These are phyloP conservation scores for Vanacampus margaritifer DNA, from an alignment of 2,113 vertebrate genomes.

Conservation along the genomic window DNA sequence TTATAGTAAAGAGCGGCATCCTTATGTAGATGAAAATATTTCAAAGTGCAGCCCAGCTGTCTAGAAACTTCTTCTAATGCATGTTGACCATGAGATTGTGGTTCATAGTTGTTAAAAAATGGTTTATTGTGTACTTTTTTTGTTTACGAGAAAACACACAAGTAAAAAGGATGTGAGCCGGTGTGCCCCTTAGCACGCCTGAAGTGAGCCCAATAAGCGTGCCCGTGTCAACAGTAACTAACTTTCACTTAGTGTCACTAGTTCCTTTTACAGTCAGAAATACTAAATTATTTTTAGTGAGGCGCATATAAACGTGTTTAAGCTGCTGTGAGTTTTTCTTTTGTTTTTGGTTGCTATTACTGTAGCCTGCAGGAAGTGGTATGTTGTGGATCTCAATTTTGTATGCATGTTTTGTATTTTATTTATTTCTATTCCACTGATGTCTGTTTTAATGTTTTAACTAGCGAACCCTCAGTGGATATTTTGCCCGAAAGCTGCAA, in stretches of 20 bases:
- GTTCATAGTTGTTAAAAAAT: neutral
- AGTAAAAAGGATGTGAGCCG: neutral
- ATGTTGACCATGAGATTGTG: neutral
- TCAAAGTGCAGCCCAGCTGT: neutral
- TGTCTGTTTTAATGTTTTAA: conserved; percentile 32
- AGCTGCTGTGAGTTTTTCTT: neutral
- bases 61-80: neutral
- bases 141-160: conserved; percentile 40
- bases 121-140: conserved; percentile 38
- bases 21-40: conserved; percentile 60
- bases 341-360: conserved; percentile 27
- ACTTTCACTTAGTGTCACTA: conserved; percentile 53
- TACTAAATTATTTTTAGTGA: conserved; percentile 20
- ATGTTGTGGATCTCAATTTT: conserved; percentile 56
- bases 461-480: conserved; percentile 45
- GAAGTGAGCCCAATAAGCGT: conserved; percentile 65
- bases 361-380: conserved; percentile 55
- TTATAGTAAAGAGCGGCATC: conserved; percentile 36
- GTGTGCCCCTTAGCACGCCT: conserved; percentile 55
- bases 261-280: conserved; percentile 47
- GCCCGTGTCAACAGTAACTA: conserved; percentile 43
- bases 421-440: conserved; percentile 67
- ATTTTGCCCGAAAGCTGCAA: conserved; percentile 62
- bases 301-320: neutral
- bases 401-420: conserved; percentile 46